A percentile compares a stretch with the other conserved stretches of the same genome.
Evolutionary conservation across 2,797 vertebrate species (phyloP).

Genomic region (Macrochelys suwanniensis): DNA sequence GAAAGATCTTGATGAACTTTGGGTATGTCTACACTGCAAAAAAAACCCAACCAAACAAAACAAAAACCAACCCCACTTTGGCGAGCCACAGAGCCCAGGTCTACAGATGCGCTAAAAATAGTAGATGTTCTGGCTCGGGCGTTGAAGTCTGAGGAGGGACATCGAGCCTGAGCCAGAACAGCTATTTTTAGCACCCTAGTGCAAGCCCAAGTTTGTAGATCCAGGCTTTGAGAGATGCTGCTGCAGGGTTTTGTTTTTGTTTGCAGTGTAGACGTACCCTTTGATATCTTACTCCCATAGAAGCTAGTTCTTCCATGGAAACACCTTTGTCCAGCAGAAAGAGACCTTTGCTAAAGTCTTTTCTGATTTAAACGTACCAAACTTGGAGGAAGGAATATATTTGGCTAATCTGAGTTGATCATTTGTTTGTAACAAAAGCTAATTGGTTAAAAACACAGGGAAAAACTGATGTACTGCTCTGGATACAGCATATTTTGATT

Average conservation of each 20-base stretch:
- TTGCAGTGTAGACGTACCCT: no score
- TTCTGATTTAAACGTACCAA: rapidly evolving
- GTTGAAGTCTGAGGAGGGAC: no score
- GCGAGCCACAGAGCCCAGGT: no score
- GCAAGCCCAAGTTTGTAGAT: no score
- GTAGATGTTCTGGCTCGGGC: no score
- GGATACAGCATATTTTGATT: background rate
- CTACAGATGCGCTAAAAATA: background rate
- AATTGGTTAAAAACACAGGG: rapidly evolving
- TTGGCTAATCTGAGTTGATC: background rate
- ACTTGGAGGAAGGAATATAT: rapidly evolving
- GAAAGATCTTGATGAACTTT: background rate
- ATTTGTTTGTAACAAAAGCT: background rate
- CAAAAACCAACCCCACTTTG: no score
- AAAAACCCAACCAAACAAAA: no score
- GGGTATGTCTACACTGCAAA: no score
- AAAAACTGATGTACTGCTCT: rapidly evolving
- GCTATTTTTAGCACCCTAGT: no score
- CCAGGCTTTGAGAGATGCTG: no score
- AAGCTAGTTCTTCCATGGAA: rapidly evolving
- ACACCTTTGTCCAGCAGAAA: rapidly evolving
- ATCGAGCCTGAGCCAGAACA: no score
- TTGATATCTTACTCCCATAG: background rate
- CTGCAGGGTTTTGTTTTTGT: no score
- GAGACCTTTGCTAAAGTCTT: background rate